These are phyloP conservation scores for Setophaga coronata DNA, from an alignment of 2,113 vertebrate species.

Conservation along the genomic window DNA sequence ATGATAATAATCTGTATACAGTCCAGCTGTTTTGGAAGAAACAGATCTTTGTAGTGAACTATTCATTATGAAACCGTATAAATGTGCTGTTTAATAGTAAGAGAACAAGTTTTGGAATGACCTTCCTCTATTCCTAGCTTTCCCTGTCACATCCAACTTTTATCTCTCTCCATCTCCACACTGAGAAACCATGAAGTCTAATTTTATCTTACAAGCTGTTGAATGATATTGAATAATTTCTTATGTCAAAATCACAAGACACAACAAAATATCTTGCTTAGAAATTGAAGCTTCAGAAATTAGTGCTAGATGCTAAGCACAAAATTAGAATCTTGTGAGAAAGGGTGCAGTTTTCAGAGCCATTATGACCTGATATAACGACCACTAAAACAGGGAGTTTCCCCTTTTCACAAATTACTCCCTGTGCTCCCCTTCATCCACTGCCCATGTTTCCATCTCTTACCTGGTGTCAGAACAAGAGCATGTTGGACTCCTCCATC, in stretches of 20 bases:
- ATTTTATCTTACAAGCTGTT: neutral
- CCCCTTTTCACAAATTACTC: neutral
- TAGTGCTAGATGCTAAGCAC: neutral
- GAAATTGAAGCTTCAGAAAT: neutral
- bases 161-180: neutral
- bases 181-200: neutral
- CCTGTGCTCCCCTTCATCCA: neutral
- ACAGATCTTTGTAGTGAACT: neutral
- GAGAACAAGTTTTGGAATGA: neutral
- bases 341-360: neutral
- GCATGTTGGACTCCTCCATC: neutral
- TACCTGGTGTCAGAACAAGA: neutral
- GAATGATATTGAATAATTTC: neutral
- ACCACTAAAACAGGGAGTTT: neutral
- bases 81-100: neutral
- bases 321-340: neutral
- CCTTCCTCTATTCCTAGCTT: neutral
- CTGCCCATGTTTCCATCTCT: neutral
- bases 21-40: neutral
- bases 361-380: accelerated
- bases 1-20: neutral
- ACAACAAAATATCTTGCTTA: neutral
- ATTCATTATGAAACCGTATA: neutral
- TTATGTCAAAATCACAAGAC: neutral
- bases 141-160: neutral